Conservation (phyloP, 2,113 vertebrate species). For the Hemibagrus wyckioides region DNA sequence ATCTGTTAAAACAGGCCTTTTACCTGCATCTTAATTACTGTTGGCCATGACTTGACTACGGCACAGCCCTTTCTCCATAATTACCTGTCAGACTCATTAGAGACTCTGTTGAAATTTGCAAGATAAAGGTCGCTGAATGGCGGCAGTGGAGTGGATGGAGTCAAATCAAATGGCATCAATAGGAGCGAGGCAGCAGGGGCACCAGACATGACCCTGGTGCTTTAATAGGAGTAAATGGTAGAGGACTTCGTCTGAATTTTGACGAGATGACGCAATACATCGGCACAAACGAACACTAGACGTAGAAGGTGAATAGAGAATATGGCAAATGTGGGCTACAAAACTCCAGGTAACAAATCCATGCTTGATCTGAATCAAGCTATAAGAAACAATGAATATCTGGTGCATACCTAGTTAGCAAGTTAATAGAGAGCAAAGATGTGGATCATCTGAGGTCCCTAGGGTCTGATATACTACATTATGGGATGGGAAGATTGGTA, state of each 20-base stretch:
- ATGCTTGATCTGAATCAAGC: not conserved
- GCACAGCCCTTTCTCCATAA: slow-evolving; percentile 44
- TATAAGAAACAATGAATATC: not conserved
- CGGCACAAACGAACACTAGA: not conserved
- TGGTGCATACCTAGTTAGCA: not conserved
- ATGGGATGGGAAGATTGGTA: not conserved
- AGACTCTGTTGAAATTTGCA: slow-evolving; percentile 32
- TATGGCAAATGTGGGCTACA: not conserved
- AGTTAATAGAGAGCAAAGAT: not conserved
- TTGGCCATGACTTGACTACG: not conserved
- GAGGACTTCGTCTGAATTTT: slow-evolving; percentile 11
- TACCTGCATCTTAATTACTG: slow-evolving; percentile 49
- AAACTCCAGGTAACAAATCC: not conserved
- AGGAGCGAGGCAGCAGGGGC: not conserved
- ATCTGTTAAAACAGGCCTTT: slow-evolving; percentile 7
- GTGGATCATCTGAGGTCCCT: not conserved
- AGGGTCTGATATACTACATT: not conserved
- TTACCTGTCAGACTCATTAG: slow-evolving; percentile 62
- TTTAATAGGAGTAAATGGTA: not conserved
- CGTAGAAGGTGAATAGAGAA: not conserved
- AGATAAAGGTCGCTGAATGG: slow-evolving; percentile 28
- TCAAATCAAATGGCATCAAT: slow-evolving; percentile 7
- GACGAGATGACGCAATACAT: not conserved
- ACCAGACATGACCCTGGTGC: slow-evolving; percentile 1
- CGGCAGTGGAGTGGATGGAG: not conserved